These are phyloP conservation scores for Grallaria varia DNA, from an alignment of 2,113 vertebrate genomes.

Conservation along the genomic window DNA sequence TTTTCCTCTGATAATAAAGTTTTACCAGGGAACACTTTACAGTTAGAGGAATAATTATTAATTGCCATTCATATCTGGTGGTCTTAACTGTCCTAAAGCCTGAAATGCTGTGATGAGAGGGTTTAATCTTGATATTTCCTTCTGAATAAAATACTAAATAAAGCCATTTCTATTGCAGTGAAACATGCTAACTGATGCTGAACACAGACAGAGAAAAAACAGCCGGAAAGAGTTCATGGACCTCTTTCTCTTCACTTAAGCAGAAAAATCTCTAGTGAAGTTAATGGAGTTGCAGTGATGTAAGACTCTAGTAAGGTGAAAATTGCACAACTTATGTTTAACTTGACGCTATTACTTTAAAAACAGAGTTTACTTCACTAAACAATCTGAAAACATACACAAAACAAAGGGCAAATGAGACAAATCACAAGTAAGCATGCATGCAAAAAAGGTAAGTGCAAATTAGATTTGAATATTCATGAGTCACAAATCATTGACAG, in stretches of 20 bases:
- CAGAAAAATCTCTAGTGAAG: background rate
- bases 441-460: conserved; percentile 79
- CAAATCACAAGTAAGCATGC: conserved; percentile 72
- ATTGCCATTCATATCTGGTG: background rate
- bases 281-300: background rate
- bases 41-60: background rate
- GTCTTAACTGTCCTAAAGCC: background rate
- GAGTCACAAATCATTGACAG: conserved; percentile 80
- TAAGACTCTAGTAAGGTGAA: background rate
- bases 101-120: background rate
- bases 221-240: background rate
- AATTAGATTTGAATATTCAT: conserved; percentile 83
- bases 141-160: background rate
- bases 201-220: background rate
- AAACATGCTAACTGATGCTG: background rate
- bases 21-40: background rate
- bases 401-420: conserved; percentile 74
- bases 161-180: background rate
- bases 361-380: conserved; percentile 63
- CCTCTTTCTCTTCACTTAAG: background rate
- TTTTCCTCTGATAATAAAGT: background rate
- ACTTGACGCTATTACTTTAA: conserved; percentile 49
- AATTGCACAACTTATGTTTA: conserved; percentile 21
- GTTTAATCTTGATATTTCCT: background rate
- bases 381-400: conserved; percentile 72